phyloP scores from a whole-genome alignment of 1,140 invertebrate species.

The Medauroidea extradentata region DNA sequence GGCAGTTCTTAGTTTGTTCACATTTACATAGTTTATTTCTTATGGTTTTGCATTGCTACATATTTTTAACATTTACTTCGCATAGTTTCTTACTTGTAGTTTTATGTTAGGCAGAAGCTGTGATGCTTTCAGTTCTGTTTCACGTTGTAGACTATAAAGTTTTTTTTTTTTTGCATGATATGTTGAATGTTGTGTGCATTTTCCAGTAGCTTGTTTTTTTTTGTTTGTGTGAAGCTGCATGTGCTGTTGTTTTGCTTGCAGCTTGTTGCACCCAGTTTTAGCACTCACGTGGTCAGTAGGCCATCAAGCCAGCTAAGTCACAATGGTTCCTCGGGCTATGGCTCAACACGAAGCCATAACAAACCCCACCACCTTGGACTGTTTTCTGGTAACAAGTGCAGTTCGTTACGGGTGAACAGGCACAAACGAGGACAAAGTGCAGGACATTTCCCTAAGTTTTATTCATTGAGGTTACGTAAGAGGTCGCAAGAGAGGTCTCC shows the following conservation, averaged over 20 bases:
- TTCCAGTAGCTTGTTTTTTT: conserved; percentile 7
- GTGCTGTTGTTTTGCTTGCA: conserved; percentile 18
- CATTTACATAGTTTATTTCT: too few relatives aligned
- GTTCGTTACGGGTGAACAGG: background rate
- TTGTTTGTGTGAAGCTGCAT: conserved; percentile 18
- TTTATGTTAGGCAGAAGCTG: too few relatives aligned
- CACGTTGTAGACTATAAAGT: too few relatives aligned
- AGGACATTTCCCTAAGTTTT: conserved; percentile 7
- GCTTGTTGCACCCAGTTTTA: conserved; percentile 10
- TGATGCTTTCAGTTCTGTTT: too few relatives aligned
- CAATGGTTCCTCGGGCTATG: conserved; percentile 54
- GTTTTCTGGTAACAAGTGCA: conserved; percentile 5
- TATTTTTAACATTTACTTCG: too few relatives aligned
- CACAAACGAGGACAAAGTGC: background rate
- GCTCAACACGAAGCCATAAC: conserved; percentile 52
- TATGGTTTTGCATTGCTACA: too few relatives aligned
- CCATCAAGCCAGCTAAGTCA: conserved; percentile 48
- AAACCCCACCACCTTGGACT: background rate
- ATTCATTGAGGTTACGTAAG: conserved; percentile 9
- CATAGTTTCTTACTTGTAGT: too few relatives aligned
- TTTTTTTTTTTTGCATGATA: conserved; percentile 1
- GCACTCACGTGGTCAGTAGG: conserved; percentile 25
- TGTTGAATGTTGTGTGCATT: background rate
- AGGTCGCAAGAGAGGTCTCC: background rate
- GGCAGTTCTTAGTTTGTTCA: too few relatives aligned